Conservation (phyloP, 2,888 invertebrate genomes). For the Nemurella pictetii region DNA sequence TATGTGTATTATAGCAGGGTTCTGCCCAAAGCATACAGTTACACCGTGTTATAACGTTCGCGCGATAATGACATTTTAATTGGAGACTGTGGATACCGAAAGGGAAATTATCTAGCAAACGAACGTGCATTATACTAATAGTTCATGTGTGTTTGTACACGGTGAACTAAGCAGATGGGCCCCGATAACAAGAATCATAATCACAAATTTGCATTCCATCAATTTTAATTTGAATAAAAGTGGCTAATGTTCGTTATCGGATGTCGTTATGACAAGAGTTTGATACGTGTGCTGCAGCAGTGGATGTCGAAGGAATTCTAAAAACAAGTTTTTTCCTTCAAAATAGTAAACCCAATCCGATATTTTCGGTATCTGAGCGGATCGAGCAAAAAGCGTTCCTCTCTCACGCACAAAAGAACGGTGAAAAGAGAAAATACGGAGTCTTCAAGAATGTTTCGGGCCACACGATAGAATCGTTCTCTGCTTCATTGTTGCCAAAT, state of each 20-base stretch:
- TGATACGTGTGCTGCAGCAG: neutral
- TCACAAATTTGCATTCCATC: neutral
- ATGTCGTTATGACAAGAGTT: neutral
- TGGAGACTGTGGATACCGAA: slow-evolving; percentile 18
- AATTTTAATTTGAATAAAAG: neutral
- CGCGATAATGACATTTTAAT: slow-evolving; percentile 38
- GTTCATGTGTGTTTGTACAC: neutral
- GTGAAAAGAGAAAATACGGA: slow-evolving; percentile 13
- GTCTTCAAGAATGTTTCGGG: slow-evolving; percentile 34
- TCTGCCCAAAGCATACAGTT: slow-evolving; percentile 6
- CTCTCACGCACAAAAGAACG: slow-evolving; percentile 37
- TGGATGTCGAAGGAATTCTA: neutral
- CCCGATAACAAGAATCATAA: neutral
- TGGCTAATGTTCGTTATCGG: neutral
- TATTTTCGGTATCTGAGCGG: slow-evolving; percentile 1
- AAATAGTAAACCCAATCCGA: neutral
- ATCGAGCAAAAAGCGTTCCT: slow-evolving; percentile 25
- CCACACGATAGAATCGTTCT: slow-evolving; percentile 25
- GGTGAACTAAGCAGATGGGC: neutral
- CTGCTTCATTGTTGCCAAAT: slow-evolving; percentile 36
- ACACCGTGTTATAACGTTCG: neutral
- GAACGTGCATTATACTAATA: neutral
- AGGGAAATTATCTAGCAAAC: slow-evolving; percentile 1
- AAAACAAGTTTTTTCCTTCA: neutral
- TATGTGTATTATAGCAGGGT: neutral